Evolutionary conservation across 2,888 invertebrate genomes (phyloP).

Genomic region (Morpho helenor): DNA sequence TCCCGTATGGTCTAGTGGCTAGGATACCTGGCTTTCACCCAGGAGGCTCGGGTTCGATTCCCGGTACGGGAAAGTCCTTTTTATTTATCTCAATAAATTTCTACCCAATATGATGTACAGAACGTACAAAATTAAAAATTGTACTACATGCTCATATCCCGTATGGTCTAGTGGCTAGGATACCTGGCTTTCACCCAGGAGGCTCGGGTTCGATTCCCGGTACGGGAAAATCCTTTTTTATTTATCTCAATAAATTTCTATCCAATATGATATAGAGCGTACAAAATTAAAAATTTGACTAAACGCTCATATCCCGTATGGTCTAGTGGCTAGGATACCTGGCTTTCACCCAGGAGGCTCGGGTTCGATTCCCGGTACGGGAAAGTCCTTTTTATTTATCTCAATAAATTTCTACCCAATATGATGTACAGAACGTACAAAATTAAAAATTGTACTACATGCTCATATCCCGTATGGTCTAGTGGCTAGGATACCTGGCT

Average conservation of each 20-base stretch:
- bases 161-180: constrained; percentile 27
- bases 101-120: too few species aligned
- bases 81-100: too few species aligned
- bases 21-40: constrained; percentile 26
- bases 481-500: constrained; percentile 28
- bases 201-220: constrained; percentile 86
- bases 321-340: constrained; percentile 27
- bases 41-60: constrained; percentile 87
- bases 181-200: constrained; percentile 53
- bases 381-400: background rate
- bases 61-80: constrained; percentile 67
- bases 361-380: constrained; percentile 84
- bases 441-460: too few species aligned
- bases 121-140: too few species aligned
- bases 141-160: background rate
- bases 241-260: too few species aligned
- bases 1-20: constrained; percentile 25
- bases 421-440: too few species aligned
- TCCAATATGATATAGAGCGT: too few species aligned
- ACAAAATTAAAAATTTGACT: too few species aligned
- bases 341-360: constrained; percentile 75
- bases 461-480: constrained; percentile 18
- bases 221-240: constrained; percentile 36
- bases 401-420: too few species aligned
- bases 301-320: constrained; percentile 17